Evolutionary conservation across 2,797 vertebrate species (phyloP), one percentile per base, ranked within the genome.

Genomic region (Bradypus variegatus): DNA sequence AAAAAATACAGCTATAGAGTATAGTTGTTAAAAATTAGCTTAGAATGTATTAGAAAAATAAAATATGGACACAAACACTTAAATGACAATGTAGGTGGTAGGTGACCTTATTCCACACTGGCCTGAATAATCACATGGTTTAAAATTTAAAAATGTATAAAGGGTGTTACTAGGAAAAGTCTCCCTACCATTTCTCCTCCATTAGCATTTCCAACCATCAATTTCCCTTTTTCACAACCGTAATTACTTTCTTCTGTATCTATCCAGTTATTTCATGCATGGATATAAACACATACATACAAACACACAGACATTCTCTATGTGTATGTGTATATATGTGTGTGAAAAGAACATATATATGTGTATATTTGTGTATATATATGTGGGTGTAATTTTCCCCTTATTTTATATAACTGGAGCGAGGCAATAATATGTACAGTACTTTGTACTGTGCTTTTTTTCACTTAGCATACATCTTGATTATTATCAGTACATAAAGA

Each of bases 31-130:
- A 55, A 78, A 89, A 86, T 91, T 87, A 89, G 38, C 33, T 92
- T 92, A 13, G 19, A 87, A 77, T 72, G 45, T 84, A 60, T 27
- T 86, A 25, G 69, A 86, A 96, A 94, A 88, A 80, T 92, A 93
- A 93, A 89, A 50, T 81, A 88, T 58, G 36, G 55, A 88, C 31
- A 70, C 31, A 36, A 38, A 70, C 36, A 58, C 36, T 80, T 85
- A 89, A 87, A 41, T 87, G 69, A 72, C 84, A 82, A 90, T 60
- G 81, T 14, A 91, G 76, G 69, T 90, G 45, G 58, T 76, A 77
- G 38, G 36, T 83, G 15, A 87, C 50, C 48, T 89, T 94, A 89
- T 93, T 92, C 50, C 67, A 89, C 77, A 75, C 31, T 83, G 45
- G 69, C 31, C 5, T 84, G 48, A 93, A 92, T 79, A 64, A 86